A percentile compares a stretch with the other conserved stretches of the same genome.
These are phyloP conservation scores for Pseudomyrmex concolor DNA, from an alignment of 1,140 invertebrate species.

Conservation along the genomic window DNA sequence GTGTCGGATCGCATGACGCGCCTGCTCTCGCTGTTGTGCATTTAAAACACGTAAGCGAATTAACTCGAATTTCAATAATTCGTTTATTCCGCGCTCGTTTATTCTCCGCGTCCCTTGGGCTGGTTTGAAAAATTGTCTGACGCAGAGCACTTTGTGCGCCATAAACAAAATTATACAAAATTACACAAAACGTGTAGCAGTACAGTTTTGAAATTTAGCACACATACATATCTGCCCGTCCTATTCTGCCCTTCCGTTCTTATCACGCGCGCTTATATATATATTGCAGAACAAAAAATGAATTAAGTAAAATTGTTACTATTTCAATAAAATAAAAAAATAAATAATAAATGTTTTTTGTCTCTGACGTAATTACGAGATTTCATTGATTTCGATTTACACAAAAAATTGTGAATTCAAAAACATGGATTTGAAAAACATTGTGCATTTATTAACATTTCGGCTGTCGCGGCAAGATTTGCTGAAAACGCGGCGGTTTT, in stretches of 20 bases:
- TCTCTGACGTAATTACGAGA: no score
- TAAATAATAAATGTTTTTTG: no score
- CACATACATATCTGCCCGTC: no score
- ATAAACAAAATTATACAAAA: conserved; percentile 51
- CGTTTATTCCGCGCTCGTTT: conserved; percentile 38
- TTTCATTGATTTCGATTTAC: no score
- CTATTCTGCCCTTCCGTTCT: not conserved
- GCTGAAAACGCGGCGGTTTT: conserved; percentile 41
- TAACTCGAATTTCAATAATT: conserved; percentile 62
- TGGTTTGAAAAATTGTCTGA: conserved; percentile 34
- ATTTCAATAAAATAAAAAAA: not conserved
- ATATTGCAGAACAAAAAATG: no score
- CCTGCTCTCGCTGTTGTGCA: conserved; percentile 45
- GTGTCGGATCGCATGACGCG: conserved; percentile 43
- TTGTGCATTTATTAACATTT: not conserved
- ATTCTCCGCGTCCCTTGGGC: conserved; percentile 36
- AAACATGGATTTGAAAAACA: no score
- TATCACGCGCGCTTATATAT: no score
- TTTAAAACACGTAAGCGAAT: conserved; percentile 55
- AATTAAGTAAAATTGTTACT: not conserved
- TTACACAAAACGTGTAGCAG: conserved; percentile 8
- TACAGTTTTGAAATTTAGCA: conserved; percentile 1
- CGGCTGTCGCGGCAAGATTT: not conserved
- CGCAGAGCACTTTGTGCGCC: conserved; percentile 31
- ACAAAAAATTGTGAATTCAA: no score